A percentile compares a stretch with the other conserved stretches of the same genome.
These are phyloP conservation scores for Chaenocephalus aceratus DNA, from an alignment of 2,113 vertebrate species.

Conservation along the genomic window DNA sequence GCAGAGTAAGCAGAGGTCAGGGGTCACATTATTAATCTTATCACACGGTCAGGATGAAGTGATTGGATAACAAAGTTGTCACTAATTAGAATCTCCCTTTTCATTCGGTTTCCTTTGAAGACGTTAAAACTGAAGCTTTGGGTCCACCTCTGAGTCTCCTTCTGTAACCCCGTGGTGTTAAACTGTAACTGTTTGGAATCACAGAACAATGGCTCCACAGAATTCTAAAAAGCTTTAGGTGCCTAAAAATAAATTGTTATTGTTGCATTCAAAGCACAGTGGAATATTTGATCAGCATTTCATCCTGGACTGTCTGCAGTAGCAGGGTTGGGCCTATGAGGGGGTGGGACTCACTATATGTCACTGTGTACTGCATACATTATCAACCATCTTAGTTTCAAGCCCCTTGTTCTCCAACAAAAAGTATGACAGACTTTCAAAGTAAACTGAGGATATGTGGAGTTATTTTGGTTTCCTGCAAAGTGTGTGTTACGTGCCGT, in stretches of 20 bases:
- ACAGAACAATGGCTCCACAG: conserved; percentile 7
- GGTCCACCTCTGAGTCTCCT: conserved; percentile 13
- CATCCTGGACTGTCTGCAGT: neutral
- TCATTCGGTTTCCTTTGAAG: neutral
- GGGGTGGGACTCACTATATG: neutral
- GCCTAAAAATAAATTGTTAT: conserved; percentile 23
- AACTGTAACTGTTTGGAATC: conserved; percentile 8
- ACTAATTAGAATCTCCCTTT: conserved; percentile 7
- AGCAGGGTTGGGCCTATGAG: too few relatives aligned
- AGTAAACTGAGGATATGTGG: neutral
- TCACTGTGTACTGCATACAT: neutral
- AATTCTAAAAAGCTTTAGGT: conserved; percentile 4
- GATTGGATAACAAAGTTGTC: conserved; percentile 16
- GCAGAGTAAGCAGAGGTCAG: conserved; percentile 12
- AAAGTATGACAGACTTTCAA: neutral
- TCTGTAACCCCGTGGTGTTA: conserved; percentile 14
- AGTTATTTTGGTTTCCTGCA: neutral
- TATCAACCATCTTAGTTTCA: neutral
- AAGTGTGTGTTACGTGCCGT: neutral
- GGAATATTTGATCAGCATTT: neutral
- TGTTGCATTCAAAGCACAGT: conserved; percentile 5
- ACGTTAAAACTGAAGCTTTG: conserved; percentile 4
- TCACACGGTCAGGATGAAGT: neutral
- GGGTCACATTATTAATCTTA: neutral
- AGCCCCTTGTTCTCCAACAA: neutral